Percentiles rank a stretch among this genome's conserved stretches.
Conservation (phyloP, 2,888 invertebrate species). For the Nudaria mundana region DNA sequence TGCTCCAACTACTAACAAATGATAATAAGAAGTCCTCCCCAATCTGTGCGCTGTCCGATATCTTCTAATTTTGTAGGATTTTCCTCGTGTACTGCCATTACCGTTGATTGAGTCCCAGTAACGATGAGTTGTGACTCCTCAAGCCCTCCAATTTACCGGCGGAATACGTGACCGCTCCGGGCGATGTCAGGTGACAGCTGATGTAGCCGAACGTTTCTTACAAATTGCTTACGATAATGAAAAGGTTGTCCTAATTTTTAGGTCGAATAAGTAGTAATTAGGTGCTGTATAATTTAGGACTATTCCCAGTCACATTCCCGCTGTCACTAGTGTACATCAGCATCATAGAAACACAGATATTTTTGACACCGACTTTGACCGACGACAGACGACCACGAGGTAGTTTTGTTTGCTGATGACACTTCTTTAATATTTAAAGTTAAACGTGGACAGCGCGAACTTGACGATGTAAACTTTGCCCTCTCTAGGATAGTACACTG, state of each 20-base stretch:
- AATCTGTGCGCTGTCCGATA: slow-evolving; percentile 1
- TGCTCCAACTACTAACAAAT: no score
- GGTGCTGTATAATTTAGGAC: background rate
- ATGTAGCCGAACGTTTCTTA: slow-evolving; percentile 10
- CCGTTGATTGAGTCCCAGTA: slow-evolving; percentile 16
- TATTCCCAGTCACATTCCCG: no score
- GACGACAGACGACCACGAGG: no score
- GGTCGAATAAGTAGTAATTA: background rate
- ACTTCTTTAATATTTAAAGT: no score
- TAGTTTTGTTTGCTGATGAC: no score
- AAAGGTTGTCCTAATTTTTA: background rate
- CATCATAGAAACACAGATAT: no score
- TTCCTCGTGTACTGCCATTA: slow-evolving; percentile 14
- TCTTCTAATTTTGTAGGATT: slow-evolving; percentile 4
- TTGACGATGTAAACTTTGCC: no score
- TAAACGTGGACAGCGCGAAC: no score
- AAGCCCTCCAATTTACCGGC: slow-evolving; percentile 13
- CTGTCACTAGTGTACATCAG: no score
- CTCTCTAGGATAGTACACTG: no score
- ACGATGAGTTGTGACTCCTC: slow-evolving; percentile 12
- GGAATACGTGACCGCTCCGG: slow-evolving; percentile 26
- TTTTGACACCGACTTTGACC: no score
- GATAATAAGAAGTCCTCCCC: no score
- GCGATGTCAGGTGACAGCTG: slow-evolving; percentile 15
- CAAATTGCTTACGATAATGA: slow-evolving; percentile 11